Evolutionary conservation across 2,888 invertebrate species (phyloP), one percentile per base, ranked within the genome.

Genomic region (Mystacides longicornis): DNA sequence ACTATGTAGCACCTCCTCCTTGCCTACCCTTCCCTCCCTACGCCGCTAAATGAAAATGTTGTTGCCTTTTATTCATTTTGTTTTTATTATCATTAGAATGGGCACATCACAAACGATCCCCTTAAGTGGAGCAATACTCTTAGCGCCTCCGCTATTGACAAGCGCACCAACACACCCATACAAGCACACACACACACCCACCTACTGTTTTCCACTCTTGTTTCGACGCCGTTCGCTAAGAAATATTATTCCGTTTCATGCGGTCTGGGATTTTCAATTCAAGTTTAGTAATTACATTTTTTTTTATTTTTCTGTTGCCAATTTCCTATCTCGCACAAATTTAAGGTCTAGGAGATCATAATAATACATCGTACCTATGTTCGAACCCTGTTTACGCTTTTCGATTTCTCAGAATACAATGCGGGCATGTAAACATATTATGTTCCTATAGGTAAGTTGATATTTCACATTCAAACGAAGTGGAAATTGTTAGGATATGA

Each of bases 41-140:
- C 21, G 45, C 18, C 20, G 45, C 21, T 45, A 20, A 45, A 45
- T 45, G 45, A 20, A 45, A 45, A 45, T 45, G 45, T n/a, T n/a
- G n/a, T 45, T 45, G 45, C 37, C 37, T 45, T 45, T 45, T 45
- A 54, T 54, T 54, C 54, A 37, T 23, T 48, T 33, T 47, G 53
- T 53, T 49, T 53, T 54, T 54, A 54, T 54, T 54, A 54, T 43
- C 54, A 54, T 54, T 54, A 49, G 49, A 54, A 54, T 54, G 49
- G 48, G 54, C 54, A 54, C 54, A 43, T 49, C 49, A 49, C 48
- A 47, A 53, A 33, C 48, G 46, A 48, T 47, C 53, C 37, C 53
- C 47, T 33, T 27, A 27, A 33, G 48, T 33, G 47, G 47, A 27
- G 31, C 53, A 33, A 53, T 53, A 21, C 23, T 47, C 21, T 31